These are phyloP conservation scores for Lepidothrix coronata DNA, from an alignment of 2,113 vertebrate species.

Conservation along the genomic window DNA sequence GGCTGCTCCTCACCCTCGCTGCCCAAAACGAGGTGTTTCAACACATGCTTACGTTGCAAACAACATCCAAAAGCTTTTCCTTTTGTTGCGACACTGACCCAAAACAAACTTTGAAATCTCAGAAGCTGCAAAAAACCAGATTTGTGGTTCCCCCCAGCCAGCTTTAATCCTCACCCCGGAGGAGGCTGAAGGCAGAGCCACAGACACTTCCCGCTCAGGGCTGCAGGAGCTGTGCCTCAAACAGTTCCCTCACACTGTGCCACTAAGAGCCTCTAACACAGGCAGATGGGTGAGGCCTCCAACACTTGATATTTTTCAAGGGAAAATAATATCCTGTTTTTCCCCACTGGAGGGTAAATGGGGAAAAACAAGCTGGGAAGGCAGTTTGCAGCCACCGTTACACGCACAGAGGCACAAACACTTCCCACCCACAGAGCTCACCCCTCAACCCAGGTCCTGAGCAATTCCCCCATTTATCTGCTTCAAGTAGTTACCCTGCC, in stretches of 20 bases:
- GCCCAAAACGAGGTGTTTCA: constrained; percentile 15
- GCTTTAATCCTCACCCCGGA: neutral
- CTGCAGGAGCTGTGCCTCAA: neutral
- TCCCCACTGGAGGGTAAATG: neutral
- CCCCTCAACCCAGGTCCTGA: neutral
- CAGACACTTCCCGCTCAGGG: neutral
- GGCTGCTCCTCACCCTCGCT: neutral
- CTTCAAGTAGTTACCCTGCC: neutral
- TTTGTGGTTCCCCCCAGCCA: neutral
- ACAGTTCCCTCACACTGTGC: neutral
- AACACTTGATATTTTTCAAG: neutral
- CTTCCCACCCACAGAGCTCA: neutral
- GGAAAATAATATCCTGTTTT: neutral
- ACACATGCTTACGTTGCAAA: constrained; percentile 13
- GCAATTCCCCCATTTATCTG: neutral
- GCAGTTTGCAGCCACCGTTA: neutral
- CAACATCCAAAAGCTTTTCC: constrained; percentile 29
- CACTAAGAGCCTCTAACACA: neutral
- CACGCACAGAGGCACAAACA: neutral
- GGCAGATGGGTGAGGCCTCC: neutral
- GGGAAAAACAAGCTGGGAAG: neutral
- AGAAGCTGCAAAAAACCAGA: constrained; percentile 17
- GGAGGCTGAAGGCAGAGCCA: neutral
- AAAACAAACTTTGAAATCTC: constrained; percentile 49
- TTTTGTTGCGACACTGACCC: constrained; percentile 28